A percentile compares a stretch with the other conserved stretches of the same genome.
phyloP scores from a whole-genome alignment of 2,888 invertebrate species.

The Pachymerium ferrugineum region DNA sequence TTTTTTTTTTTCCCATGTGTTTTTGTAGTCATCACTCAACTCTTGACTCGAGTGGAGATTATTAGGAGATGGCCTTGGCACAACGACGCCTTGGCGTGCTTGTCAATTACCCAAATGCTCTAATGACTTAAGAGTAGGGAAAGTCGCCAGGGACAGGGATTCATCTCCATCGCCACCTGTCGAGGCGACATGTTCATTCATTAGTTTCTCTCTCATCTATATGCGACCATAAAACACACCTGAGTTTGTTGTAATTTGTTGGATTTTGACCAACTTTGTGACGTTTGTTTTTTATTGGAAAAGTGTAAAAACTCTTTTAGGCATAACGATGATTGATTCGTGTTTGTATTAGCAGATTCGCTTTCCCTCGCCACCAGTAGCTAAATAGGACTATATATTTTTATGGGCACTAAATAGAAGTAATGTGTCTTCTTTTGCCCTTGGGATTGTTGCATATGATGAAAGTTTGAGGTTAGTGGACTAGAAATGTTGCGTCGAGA shows the following conservation, averaged over 20 bases:
- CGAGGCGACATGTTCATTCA: not conserved
- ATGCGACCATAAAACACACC: not conserved
- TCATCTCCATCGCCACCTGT: not conserved
- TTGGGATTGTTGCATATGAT: not conserved
- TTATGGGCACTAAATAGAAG: not conserved
- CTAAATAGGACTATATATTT: not conserved
- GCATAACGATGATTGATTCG: not conserved
- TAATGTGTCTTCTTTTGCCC: not conserved
- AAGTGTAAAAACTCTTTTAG: too few species aligned
- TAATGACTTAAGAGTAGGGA: not conserved
- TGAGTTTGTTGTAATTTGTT: not conserved
- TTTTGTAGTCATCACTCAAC: not conserved
- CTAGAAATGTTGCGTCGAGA: not conserved
- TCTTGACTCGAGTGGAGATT: not conserved
- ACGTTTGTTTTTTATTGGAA: too few species aligned
- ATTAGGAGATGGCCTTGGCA: not conserved
- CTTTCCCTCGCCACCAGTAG: not conserved
- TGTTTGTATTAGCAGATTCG: not conserved
- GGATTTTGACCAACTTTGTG: too few species aligned
- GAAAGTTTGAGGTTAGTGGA: not conserved
- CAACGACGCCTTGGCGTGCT: not conserved
- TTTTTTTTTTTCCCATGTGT: too few species aligned
- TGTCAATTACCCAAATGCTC: not conserved
- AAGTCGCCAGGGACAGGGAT: not conserved
- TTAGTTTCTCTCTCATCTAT: not conserved